These are phyloP conservation scores for Megalonaias nervosa DNA, from an alignment of 1,140 invertebrate genomes.

Conservation along the genomic window DNA sequence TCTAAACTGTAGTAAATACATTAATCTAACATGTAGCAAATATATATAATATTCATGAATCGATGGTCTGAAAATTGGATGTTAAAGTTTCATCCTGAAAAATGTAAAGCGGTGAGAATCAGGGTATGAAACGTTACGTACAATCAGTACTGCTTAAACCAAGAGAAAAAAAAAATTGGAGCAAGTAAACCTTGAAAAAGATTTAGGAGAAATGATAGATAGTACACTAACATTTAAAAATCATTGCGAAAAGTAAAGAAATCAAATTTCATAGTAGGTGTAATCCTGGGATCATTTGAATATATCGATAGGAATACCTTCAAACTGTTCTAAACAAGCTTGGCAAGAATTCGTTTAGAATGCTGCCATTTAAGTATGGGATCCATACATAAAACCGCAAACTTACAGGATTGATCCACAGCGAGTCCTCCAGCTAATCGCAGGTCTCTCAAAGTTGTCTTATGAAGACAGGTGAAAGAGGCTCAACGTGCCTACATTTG, in stretches of 20 bases:
- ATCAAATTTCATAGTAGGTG: too few relatives aligned
- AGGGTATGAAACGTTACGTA: neutral
- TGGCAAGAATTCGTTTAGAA: neutral
- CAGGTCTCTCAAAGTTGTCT: neutral
- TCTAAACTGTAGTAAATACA: constrained; percentile 9
- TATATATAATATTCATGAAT: neutral
- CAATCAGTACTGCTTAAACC: neutral
- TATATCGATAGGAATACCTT: neutral
- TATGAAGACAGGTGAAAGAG: neutral
- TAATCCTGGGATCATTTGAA: too few relatives aligned
- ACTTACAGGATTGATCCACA: neutral
- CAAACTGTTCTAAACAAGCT: constrained; percentile 4
- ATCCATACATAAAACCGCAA: neutral
- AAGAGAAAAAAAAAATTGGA: neutral
- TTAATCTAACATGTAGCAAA: neutral
- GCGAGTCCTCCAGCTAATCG: neutral
- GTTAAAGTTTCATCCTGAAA: constrained; percentile 30
- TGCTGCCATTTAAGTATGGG: neutral
- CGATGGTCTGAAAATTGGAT: constrained; percentile 23
- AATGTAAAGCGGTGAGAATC: constrained; percentile 23
- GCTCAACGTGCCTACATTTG: neutral
- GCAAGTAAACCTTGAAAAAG: neutral
- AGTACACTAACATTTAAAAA: too few relatives aligned
- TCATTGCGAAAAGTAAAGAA: too few relatives aligned
- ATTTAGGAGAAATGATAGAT: too few relatives aligned